Conservation (phyloP, 2,113 vertebrate species). For the Anguilla rostrata region DNA sequence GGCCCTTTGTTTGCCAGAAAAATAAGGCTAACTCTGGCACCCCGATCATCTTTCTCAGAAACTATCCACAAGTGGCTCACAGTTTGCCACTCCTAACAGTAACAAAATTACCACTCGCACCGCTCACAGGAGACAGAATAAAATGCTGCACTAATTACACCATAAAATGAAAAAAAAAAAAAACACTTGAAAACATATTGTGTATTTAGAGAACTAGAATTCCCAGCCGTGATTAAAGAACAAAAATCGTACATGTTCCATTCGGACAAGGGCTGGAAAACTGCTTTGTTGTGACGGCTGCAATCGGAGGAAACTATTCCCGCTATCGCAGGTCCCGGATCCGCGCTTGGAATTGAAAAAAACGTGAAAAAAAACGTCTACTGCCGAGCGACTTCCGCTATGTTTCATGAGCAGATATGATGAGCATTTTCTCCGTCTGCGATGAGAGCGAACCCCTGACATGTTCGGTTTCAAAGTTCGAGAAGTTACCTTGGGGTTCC, state of each 20-base stretch:
- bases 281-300: neutral
- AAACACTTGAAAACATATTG: neutral
- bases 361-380: too few species aligned
- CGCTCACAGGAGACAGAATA: too few species aligned
- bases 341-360: neutral
- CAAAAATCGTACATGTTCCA: neutral
- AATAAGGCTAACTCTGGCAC: neutral
- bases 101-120: too few species aligned
- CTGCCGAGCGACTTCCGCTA: too few species aligned
- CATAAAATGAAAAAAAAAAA: neutral
- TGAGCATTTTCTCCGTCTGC: neutral
- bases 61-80: neutral
- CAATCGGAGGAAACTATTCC: neutral
- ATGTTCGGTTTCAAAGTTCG: neutral
- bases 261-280: neutral
- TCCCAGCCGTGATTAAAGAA: neutral
- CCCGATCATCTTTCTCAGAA: neutral
- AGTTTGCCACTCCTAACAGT: neutral
- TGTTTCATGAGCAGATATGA: neutral
- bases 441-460: neutral
- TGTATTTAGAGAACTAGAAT: neutral
- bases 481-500: neutral
- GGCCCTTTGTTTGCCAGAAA: too few species aligned
- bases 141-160: neutral
- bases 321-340: too few species aligned